Conservation (phyloP, 1,140 invertebrate genomes). For the Drosophila murphyi region DNA sequence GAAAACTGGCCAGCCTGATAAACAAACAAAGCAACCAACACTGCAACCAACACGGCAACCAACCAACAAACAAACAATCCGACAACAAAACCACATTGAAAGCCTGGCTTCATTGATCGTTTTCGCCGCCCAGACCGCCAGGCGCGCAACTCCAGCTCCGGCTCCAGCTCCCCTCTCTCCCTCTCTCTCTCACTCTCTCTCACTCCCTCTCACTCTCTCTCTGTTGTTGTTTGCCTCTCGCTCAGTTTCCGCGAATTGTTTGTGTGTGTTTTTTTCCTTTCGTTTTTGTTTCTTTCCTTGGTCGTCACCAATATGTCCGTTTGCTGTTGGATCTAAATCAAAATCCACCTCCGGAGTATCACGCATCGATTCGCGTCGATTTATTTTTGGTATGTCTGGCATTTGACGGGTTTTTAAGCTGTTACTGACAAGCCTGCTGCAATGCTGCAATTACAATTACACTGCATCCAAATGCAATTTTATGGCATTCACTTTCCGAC, state of each 20-base stretch:
- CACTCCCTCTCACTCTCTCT: not conserved
- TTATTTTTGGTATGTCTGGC: slow-evolving; percentile 71
- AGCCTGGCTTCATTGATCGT: slow-evolving; percentile 73
- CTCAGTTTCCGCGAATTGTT: slow-evolving; percentile 61
- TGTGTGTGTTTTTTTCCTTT: slow-evolving; percentile 14
- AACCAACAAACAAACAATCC: too few relatives aligned
- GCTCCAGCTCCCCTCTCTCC: not conserved
- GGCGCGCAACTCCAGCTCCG: slow-evolving; percentile 48
- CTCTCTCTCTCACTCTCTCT: not conserved
- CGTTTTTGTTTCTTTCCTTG: slow-evolving; percentile 13
- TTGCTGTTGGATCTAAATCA: slow-evolving; percentile 56
- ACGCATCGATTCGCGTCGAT: slow-evolving; percentile 71
- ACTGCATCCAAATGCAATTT: slow-evolving; percentile 31
- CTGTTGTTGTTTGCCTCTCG: not conserved
- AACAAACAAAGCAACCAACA: too few relatives aligned
- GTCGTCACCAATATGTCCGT: slow-evolving; percentile 76
- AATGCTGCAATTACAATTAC: slow-evolving; percentile 14
- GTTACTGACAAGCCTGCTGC: slow-evolving; percentile 23
- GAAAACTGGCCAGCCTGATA: slow-evolving; percentile 38
- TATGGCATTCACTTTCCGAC: not conserved
- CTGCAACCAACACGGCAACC: too few relatives aligned
- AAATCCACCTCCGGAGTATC: slow-evolving; percentile 67
- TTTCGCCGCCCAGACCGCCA: slow-evolving; percentile 75
- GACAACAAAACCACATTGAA: slow-evolving; percentile 18
- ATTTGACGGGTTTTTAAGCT: slow-evolving; percentile 75